phyloP scores from a whole-genome alignment of 2,888 invertebrate genomes.

The Cantharis rustica region DNA sequence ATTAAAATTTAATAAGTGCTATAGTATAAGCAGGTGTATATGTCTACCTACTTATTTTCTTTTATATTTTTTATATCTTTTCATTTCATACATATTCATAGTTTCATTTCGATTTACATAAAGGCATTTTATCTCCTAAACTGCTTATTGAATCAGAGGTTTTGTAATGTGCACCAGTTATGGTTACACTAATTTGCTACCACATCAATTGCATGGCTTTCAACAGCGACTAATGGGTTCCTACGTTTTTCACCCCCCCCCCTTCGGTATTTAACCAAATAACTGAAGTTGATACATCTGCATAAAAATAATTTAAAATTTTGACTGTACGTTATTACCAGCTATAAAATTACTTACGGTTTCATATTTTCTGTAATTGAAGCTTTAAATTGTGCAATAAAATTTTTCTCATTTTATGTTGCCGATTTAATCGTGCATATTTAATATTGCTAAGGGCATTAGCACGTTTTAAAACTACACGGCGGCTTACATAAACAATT shows the following conservation, averaged over 20 bases:
- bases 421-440: slow-evolving; percentile 14
- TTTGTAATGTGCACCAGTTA: not conserved
- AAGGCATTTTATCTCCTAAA: not conserved
- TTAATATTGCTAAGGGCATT: slow-evolving; percentile 11
- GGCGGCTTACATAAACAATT: not conserved
- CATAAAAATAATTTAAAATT: slow-evolving; percentile 7
- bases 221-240: not conserved
- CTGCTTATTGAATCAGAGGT: not conserved
- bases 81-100: not conserved
- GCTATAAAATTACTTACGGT: slow-evolving; percentile 20
- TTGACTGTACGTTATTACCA: slow-evolving; percentile 13
- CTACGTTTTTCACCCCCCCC: not conserved
- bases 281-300: not conserved
- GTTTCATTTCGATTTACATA: not conserved
- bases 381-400: slow-evolving; percentile 8
- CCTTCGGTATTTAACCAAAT: not conserved
- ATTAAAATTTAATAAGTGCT: not conserved
- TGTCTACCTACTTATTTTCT: not conserved
- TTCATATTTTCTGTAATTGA: slow-evolving; percentile 4
- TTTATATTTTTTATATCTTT: not conserved
- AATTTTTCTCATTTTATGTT: slow-evolving; percentile 11
- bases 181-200: not conserved
- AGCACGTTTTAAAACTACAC: slow-evolving; percentile 7
- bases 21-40: not conserved
- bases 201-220: not conserved